A percentile compares a stretch with the other conserved stretches of the same genome.
Evolutionary conservation across 2,113 vertebrate genomes (phyloP).

Genomic region (Rattus norvegicus): GRCr8 NC_086039.1:82039501-82040000

Average conservation of each 20-base stretch:
- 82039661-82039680: neutral
- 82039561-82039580: neutral
- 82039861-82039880: neutral
- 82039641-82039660: neutral
- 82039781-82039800: neutral
- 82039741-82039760: neutral
- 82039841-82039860: neutral
- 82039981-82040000: neutral
- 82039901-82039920: neutral
- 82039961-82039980: neutral
- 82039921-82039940: neutral
- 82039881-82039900: neutral
- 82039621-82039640: neutral
- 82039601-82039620: neutral
- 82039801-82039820: neutral
- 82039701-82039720: neutral
- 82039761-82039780: neutral
- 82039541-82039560: neutral
- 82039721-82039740: slow-evolving; percentile 36
- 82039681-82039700: neutral
- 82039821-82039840: slow-evolving; percentile 9
- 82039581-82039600: neutral
- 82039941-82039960: neutral
- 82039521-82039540: neutral
- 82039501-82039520: neutral